Conservation (phyloP, 2,888 invertebrate genomes). For the Leptogaster cylindrica region DNA sequence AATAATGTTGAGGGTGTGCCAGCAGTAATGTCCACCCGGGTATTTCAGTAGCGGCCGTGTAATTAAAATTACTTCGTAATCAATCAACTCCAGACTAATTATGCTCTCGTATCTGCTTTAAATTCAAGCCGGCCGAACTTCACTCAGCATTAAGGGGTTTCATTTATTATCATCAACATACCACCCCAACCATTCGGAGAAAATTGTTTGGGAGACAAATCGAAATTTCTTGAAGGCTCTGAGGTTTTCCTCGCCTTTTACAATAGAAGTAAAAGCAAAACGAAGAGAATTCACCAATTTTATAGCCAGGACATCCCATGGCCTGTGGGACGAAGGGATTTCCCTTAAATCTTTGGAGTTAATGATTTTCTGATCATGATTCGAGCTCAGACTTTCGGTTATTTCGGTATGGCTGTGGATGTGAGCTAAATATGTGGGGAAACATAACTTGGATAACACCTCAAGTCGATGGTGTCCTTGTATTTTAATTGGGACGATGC, state of each 20-base stretch:
- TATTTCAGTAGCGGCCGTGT: constrained; percentile 8
- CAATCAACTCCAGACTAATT: constrained; percentile 46
- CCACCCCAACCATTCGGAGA: constrained; percentile 9
- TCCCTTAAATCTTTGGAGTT: constrained; percentile 44
- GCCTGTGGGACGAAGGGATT: constrained; percentile 35
- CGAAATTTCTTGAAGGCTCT: constrained; percentile 43
- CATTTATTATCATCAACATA: constrained; percentile 45
- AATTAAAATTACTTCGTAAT: constrained; percentile 44
- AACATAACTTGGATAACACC: constrained; percentile 22
- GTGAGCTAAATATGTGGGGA: not conserved
- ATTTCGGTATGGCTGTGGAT: not conserved
- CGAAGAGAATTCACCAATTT: constrained; percentile 30
- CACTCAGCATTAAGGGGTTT: constrained; percentile 33
- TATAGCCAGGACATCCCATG: constrained; percentile 26
- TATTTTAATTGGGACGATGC: constrained; percentile 43
- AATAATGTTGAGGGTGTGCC: not conserved
- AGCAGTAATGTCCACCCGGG: not conserved
- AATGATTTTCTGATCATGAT: constrained; percentile 47
- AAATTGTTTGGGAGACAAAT: constrained; percentile 42
- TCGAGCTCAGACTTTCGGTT: constrained; percentile 7
- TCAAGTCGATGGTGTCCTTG: constrained; percentile 36
- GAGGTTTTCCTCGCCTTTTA: constrained; percentile 27
- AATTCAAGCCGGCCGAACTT: constrained; percentile 40
- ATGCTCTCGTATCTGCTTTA: constrained; percentile 38
- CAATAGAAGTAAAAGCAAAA: not conserved